These are phyloP conservation scores for Agrotis exclamationis DNA, from an alignment of 2,888 invertebrate genomes.

Conservation along the genomic window DNA sequence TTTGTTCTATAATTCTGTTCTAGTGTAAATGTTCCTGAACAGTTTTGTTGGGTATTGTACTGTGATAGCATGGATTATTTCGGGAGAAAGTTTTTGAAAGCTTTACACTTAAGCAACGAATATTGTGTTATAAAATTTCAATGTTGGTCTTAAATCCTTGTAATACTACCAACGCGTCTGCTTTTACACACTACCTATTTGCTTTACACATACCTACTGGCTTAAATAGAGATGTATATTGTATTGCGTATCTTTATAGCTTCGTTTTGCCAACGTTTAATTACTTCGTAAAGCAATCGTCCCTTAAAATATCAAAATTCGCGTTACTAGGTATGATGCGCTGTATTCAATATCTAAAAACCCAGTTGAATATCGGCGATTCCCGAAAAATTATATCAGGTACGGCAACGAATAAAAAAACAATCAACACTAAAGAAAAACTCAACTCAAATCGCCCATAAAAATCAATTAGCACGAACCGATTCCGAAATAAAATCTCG, in stretches of 20 bases:
- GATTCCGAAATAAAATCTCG: constrained; percentile 44
- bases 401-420: constrained; percentile 22
- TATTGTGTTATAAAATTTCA: not conserved
- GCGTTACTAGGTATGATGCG: not conserved
- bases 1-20: constrained; percentile 18
- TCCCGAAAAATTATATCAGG: not conserved
- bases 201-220: too few relatives aligned
- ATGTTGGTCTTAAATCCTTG: too few relatives aligned
- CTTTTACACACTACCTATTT: too few relatives aligned
- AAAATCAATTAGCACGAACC: constrained; percentile 52
- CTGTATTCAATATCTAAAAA: not conserved
- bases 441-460: constrained; percentile 28
- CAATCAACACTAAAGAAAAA: constrained; percentile 20
- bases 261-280: too few relatives aligned
- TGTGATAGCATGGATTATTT: not conserved
- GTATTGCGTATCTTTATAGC: too few relatives aligned
- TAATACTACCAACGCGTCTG: too few relatives aligned
- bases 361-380: not conserved
- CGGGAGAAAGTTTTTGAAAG: not conserved
- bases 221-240: too few relatives aligned
- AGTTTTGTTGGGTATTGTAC: constrained; percentile 1
- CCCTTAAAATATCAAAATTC: too few relatives aligned
- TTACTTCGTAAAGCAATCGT: too few relatives aligned
- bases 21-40: constrained; percentile 20
- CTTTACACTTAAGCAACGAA: too few relatives aligned